phyloP scores from a whole-genome alignment of 2,113 vertebrate genomes.

The Prionailurus bengalensis region DNA sequence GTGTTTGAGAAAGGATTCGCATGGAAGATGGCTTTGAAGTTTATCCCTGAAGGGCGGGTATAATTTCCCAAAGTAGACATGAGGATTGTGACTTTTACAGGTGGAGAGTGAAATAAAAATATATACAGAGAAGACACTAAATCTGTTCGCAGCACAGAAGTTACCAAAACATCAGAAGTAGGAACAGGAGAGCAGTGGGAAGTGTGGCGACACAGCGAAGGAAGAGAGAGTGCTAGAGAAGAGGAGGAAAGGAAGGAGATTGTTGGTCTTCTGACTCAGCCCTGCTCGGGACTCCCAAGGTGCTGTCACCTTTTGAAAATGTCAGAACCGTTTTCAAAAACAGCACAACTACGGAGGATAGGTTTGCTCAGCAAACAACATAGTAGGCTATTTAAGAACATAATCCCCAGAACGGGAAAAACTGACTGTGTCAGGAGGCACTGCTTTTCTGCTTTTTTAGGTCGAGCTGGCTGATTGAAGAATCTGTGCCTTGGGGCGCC shows the following conservation, averaged over 20 bases:
- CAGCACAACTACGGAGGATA: background rate
- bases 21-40: background rate
- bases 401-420: background rate
- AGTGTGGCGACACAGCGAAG: background rate
- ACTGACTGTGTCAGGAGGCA: background rate
- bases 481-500: constrained; percentile 34
- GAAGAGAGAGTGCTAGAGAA: background rate
- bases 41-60: background rate
- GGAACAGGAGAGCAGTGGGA: background rate
- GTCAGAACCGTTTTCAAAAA: background rate
- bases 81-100: background rate
- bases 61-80: background rate
- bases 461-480: constrained; percentile 50
- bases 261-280: background rate
- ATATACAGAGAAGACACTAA: background rate
- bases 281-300: background rate
- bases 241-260: background rate
- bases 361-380: constrained; percentile 12
- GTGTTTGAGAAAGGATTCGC: background rate
- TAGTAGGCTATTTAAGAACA: background rate
- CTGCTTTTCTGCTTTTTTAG: background rate
- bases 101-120: background rate
- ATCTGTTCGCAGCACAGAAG: background rate
- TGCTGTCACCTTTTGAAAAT: background rate
- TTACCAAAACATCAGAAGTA: background rate